These are phyloP conservation scores for Gastracanthus pulcherrimus DNA, from an alignment of 2,888 invertebrate genomes.

Conservation along the genomic window DNA sequence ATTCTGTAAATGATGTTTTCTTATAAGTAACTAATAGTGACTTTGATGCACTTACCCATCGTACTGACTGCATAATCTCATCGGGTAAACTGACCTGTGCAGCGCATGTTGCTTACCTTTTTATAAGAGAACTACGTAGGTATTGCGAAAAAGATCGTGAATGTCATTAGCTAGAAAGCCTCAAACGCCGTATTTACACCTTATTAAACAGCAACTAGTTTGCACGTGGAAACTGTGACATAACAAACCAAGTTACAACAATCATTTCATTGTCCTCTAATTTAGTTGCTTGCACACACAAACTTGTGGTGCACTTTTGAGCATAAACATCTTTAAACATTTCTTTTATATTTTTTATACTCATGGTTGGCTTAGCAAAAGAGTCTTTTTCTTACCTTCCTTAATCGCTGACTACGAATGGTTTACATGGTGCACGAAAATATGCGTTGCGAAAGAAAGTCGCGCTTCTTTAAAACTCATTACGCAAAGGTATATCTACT, in stretches of 20 bases:
- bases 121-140: slow-evolving; percentile 36
- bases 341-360: too few relatives aligned
- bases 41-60: slow-evolving; percentile 67
- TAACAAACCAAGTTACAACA: background rate
- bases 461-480: background rate
- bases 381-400: background rate
- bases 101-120: slow-evolving; percentile 16
- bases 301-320: background rate
- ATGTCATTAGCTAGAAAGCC: background rate
- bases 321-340: too few relatives aligned
- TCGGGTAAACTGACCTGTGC: slow-evolving; percentile 48
- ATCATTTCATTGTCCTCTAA: background rate
- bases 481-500: too few relatives aligned
- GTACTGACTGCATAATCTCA: slow-evolving; percentile 68
- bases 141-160: background rate
- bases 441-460: background rate
- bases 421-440: too few relatives aligned
- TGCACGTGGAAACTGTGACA: background rate
- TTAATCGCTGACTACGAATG: background rate
- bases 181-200: background rate
- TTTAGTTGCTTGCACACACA: background rate
- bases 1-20: background rate
- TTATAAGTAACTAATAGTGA: too few relatives aligned
- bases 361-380: background rate
- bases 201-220: slow-evolving; percentile 28